phyloP scores from a whole-genome alignment of 2,113 vertebrate species.

The Scortum barcoo region DNA sequence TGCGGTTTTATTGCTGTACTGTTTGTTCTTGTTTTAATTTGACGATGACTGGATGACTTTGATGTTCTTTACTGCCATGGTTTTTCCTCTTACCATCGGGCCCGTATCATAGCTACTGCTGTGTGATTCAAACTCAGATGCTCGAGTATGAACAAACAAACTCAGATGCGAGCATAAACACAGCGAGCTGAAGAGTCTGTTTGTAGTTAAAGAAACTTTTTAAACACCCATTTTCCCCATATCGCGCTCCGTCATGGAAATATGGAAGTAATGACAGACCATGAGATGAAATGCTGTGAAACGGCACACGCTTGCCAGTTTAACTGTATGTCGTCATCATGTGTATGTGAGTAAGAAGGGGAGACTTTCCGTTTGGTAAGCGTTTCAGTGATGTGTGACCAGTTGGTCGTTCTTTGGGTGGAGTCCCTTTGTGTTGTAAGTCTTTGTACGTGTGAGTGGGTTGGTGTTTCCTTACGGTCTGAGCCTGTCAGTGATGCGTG shows the following conservation, averaged over 20 bases:
- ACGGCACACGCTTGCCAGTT: not conserved
- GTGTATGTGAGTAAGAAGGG: not conserved
- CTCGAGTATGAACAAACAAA: conserved; percentile 39
- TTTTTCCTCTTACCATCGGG: conserved; percentile 5
- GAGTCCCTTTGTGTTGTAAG: conserved; percentile 25
- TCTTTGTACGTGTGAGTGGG: conserved; percentile 13
- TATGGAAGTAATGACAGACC: conserved; percentile 31
- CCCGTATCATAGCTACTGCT: conserved; percentile 42
- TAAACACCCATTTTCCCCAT: not conserved
- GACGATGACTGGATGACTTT: conserved; percentile 39
- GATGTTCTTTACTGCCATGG: conserved; percentile 10
- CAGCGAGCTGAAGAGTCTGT: conserved; percentile 29
- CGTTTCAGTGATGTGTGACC: conserved; percentile 27
- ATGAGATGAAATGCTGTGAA: conserved; percentile 40
- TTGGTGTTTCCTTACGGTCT: conserved; percentile 13
- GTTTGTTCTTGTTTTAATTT: conserved; percentile 63
- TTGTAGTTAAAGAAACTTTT: conserved; percentile 49
- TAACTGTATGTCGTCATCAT: conserved; percentile 22
- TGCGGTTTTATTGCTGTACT: conserved; percentile 57
- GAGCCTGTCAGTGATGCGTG: conserved; percentile 31
- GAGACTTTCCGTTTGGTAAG: conserved; percentile 32
- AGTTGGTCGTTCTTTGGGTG: not conserved
- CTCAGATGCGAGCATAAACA: conserved; percentile 11
- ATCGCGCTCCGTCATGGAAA: conserved; percentile 25
- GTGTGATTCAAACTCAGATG: conserved; percentile 20